Conservation (phyloP, 2,888 invertebrate species). For the Oscheius myriophilus region DNA sequence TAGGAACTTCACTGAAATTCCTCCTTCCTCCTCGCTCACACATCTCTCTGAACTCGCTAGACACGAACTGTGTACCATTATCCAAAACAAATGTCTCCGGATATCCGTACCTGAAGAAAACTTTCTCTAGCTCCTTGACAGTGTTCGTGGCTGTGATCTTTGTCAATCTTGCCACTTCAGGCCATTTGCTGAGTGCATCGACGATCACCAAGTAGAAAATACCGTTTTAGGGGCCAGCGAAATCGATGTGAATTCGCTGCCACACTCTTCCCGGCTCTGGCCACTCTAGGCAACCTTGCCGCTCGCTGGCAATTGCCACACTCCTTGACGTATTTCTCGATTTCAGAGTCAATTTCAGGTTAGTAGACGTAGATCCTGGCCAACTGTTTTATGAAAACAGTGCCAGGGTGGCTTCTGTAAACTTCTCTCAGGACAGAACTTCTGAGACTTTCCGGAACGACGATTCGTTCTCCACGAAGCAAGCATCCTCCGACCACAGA, state of each 20-base stretch:
- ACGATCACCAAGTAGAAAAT: conserved; percentile 70
- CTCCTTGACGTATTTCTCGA: conserved; percentile 38
- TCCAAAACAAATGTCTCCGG: not conserved
- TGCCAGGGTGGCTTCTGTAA: conserved; percentile 64
- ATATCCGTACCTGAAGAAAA: not conserved
- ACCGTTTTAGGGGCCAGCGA: conserved; percentile 71
- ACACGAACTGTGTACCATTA: not conserved
- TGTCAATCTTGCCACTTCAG: not conserved
- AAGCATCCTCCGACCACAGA: not conserved
- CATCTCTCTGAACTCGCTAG: no score
- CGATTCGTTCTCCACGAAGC: conserved; percentile 39
- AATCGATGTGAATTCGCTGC: conserved; percentile 72
- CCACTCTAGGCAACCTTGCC: conserved; percentile 57
- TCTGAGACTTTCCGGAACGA: conserved; percentile 53
- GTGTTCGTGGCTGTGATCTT: not conserved
- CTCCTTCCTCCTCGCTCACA: no score
- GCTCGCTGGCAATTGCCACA: conserved; percentile 48
- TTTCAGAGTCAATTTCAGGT: conserved; percentile 52
- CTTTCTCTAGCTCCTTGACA: not conserved
- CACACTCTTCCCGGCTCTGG: conserved; percentile 61
- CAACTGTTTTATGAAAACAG: conserved; percentile 60
- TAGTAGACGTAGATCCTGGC: conserved; percentile 66
- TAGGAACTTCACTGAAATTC: no score
- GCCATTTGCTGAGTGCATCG: conserved; percentile 53
- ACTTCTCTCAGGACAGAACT: conserved; percentile 49